Evolutionary conservation across 1,140 invertebrate species (phyloP).

Genomic region (Drosophila equinoxialis): DNA sequence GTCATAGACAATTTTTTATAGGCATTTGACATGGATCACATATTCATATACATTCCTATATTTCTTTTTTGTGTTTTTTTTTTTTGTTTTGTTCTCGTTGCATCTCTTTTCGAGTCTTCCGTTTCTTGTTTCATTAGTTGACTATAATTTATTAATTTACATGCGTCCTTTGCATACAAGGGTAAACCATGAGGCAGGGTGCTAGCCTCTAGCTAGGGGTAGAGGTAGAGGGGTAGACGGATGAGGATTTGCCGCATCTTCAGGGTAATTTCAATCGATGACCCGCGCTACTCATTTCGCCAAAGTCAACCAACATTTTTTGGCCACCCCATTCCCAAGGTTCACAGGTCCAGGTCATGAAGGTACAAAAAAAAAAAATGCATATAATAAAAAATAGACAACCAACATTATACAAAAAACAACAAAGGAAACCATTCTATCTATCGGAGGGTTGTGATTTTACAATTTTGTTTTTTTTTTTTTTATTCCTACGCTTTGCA

Average conservation of each 20-base stretch:
- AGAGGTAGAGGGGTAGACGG: conserved; percentile 2
- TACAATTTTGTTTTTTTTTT: neutral
- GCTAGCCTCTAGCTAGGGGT: conserved; percentile 24
- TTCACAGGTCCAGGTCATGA: conserved; percentile 58
- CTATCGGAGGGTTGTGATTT: conserved; percentile 14
- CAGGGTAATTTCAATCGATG: conserved; percentile 68
- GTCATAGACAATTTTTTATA: conserved; percentile 74
- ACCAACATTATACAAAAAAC: neutral
- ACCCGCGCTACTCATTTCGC: conserved; percentile 42
- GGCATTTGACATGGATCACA: conserved; percentile 60
- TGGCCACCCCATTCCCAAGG: conserved; percentile 26
- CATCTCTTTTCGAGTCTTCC: conserved; percentile 21
- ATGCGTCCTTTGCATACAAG: conserved; percentile 73
- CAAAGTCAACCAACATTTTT: conserved; percentile 28
- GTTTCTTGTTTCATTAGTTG: conserved; percentile 69
- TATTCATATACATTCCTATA: conserved; percentile 17
- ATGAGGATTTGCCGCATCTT: conserved; percentile 63
- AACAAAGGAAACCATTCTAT: too few relatives aligned
- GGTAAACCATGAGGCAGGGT: conserved; percentile 23
- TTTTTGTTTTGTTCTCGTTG: conserved; percentile 9
- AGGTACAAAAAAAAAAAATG: conserved; percentile 18
- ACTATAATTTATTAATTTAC: conserved; percentile 81
- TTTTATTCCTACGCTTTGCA: neutral
- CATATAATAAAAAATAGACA: conserved; percentile 10
- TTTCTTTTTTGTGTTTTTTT: conserved; percentile 22